Conservation (phyloP, 2,113 vertebrate genomes). For the Kryptolebias marmoratus region DNA sequence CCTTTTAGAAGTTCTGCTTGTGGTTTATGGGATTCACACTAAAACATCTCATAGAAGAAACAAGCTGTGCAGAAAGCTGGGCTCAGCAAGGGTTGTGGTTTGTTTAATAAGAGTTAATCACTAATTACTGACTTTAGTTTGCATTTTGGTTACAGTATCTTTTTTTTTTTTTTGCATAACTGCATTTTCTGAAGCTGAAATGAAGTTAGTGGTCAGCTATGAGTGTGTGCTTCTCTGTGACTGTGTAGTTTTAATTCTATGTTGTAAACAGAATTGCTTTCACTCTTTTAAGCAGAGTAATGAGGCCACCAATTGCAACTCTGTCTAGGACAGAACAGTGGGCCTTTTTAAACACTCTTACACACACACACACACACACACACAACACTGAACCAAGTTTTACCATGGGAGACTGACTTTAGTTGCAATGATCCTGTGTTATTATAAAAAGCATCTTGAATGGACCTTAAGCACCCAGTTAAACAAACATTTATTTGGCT, state of each 20-base stretch:
- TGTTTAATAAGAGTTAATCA: constrained; percentile 27
- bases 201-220: neutral
- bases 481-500: constrained; percentile 45
- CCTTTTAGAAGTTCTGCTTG: constrained; percentile 32
- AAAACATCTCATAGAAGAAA: constrained; percentile 26
- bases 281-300: constrained; percentile 5
- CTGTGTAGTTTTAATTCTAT: neutral
- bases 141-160: constrained; percentile 6
- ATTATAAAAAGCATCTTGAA: constrained; percentile 43
- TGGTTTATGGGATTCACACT: constrained; percentile 31
- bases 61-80: constrained; percentile 20
- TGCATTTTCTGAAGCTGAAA: constrained; percentile 9
- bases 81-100: constrained; percentile 16
- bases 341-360: neutral
- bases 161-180: constrained; percentile 1
- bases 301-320: constrained; percentile 12
- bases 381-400: constrained; percentile 31
- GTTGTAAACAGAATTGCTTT: neutral
- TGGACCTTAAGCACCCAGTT: constrained; percentile 19
- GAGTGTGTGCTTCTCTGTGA: neutral
- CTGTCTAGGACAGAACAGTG: constrained; percentile 1
- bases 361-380: neutral
- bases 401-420: constrained; percentile 48
- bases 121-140: constrained; percentile 34
- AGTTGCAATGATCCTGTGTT: constrained; percentile 10